Evolutionary conservation across 2,888 invertebrate species (phyloP), one percentile per base, ranked within the genome.

Genomic region (Parnassius orleans): DNA sequence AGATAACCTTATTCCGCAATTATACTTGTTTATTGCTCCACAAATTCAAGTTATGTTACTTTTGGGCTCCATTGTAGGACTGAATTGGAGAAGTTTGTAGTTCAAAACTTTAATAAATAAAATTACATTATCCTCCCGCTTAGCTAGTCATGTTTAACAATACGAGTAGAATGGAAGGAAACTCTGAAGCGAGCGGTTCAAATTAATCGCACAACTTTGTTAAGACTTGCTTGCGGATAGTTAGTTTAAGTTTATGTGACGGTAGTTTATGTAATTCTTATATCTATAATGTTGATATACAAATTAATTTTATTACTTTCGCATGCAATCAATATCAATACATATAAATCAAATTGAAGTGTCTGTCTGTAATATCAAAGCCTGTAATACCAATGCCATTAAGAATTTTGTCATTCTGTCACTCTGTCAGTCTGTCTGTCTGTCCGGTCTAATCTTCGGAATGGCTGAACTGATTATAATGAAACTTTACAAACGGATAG

Each of bases 171-270:
- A 80, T 73, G 72, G 78, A 76, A 77, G 74, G 78, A 77, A 80
- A 80, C 81, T 80, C 78, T 78, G 71, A 58, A 63, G 58, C 80
- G 78, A 80, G 79, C 77, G 79, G 76, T 77, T 81, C 78, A 86
- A 84, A 81, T 84, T 82, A 81, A 82, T 86, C 86, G 76, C 85
- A 80, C 77, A 87, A 87, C 83, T 86, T 87, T 86, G 84, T 84
- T 85, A 82, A 82, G 84, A 84, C 83, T 87, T 86, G 85, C 85
- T 85, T 85, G 85, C 80, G 79, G 78, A 81, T 83, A 79, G 80
- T 83, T 80, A 80, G 83, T 81, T 83, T 73, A 80, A 82, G 81
- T 86, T 85, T 86, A 85, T 82, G 84, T 81, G 83, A 81, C 79
- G 80, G 80, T 78, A 76, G 81, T 79, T 80, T 72, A 69, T 62